Conservation (phyloP, 2,888 invertebrate species). For the Yponomeuta malinellus region DNA sequence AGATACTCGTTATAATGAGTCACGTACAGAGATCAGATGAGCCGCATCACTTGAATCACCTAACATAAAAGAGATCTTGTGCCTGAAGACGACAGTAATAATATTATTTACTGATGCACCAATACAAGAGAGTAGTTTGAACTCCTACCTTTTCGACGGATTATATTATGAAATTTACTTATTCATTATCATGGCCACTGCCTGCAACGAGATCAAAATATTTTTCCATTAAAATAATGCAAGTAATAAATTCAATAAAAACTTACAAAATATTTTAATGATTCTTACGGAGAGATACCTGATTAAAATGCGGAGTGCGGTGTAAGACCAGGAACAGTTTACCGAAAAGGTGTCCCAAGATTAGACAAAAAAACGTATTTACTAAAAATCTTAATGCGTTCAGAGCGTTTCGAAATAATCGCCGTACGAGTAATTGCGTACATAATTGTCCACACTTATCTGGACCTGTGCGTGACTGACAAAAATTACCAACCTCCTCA, state of each 20-base stretch:
- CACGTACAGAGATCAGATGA: slow-evolving; percentile 3
- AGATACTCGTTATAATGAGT: slow-evolving; percentile 6
- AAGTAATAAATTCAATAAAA: too few relatives aligned
- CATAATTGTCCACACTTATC: not conserved
- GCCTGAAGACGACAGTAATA: too few relatives aligned
- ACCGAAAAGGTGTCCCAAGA: not conserved
- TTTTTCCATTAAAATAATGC: too few relatives aligned
- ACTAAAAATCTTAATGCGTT: not conserved
- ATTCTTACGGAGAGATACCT: not conserved
- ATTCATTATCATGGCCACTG: too few relatives aligned
- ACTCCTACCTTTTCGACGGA: too few relatives aligned
- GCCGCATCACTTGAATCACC: not conserved
- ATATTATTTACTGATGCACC: too few relatives aligned
- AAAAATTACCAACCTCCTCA: not conserved
- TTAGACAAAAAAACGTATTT: not conserved
- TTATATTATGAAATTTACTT: too few relatives aligned
- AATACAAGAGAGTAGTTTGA: too few relatives aligned
- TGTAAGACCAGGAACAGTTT: not conserved
- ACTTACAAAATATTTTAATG: too few relatives aligned
- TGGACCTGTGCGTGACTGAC: not conserved
- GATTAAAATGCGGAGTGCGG: not conserved
- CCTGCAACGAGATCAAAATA: too few relatives aligned
- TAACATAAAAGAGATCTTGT: too few relatives aligned
- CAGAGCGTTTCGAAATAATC: slow-evolving; percentile 5
- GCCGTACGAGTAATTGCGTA: not conserved